Base-by-base conservation (phyloP, 2,888 invertebrate species). In the Drosophila tripunctata region DNA sequence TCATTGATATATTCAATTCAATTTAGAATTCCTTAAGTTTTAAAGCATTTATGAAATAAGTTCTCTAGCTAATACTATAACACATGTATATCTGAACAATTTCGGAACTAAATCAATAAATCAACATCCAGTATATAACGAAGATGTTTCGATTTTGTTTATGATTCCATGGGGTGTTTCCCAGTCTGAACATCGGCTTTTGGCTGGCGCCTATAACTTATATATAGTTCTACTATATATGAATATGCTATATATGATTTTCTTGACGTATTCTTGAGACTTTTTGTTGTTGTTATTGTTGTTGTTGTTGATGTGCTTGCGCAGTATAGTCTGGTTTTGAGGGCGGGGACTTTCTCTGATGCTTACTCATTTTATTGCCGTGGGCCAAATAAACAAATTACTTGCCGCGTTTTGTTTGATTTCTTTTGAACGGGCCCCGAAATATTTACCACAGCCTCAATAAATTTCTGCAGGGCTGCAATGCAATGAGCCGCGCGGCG, bases 341-440 rank as follows among this genome's bases (percentile, higher is more conserved):
- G 48, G 33, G 24, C 17, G 48, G 36, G 15, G 35, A 35, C 57
- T 82, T 85, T 85, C 75, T 68, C 71, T 65, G 71, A 65, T 67
- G 78, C 72, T 78, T 85, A 85, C 79, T 85, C 86, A 82, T 69
- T 82, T 82, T 87, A 82, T 86, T 83, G 69, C 87, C 71, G 41
- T 62, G 73, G 67, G 81, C 71, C 78, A 82, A 82, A 87, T 84
- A 82, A 87, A 82, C 81, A 82, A 82, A 82, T 82, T 84, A 87
- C 81, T 84, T 78, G 76, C 64, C 67, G 76, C 63, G 67, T 62
- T 75, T 36, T 86, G 87, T 86, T 81, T 81, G 84, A 81, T 81
- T 81, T 81, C 81, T 72, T 86, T 86, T 83, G 81, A 81, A 80
- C 87, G 87, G 77, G 81, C 74, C 84, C 81, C 81, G 81, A 81